Base-by-base conservation (phyloP, 2,113 vertebrate genomes). In the Tapirus terrestris region DNA sequence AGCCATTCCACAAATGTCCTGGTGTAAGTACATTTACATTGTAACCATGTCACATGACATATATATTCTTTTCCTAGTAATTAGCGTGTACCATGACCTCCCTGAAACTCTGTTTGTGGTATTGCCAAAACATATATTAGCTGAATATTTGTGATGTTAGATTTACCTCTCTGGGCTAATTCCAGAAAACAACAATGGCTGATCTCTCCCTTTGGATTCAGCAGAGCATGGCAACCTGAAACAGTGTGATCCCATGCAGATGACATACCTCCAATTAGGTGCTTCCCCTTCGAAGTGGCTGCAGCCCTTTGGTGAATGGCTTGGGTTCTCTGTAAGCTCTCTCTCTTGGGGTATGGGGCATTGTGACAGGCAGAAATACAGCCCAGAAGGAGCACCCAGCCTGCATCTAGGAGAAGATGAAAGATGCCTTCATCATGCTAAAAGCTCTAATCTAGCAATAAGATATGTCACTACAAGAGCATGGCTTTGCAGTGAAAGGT, bases 191-290 rank as follows among this genome's bases (percentile, higher is more conserved):
- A 95, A 79, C 76, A 8, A 80, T 97, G 97, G 86, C 96, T 68
- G 96, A 95, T 97, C 93, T 96, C 92, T 97, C 97, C 63, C 39
- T 98, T 98, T 97, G 97, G 98, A 98, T 98, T 99, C 97, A 97
- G 86, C 98, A 98, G 97, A 96, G 95, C 97, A 97, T 98, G 98
- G 97, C 96, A 98, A 97, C 97, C 85, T 97, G 98, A 98, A 98
- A 98, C 96, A 98, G 97, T 98, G 97, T 98, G 97, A 98, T 98
- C 97, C 97, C 92, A 97, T 98, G 97, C 97, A 98, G 98, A 98
- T 98, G 98, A 98, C 97, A 98, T 98, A 96, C 92, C 98, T 98
- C 97, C 97, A 98, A 97, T 98, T 98, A 98, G 98, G 96, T 97
- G 98, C 98, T 98, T 98, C 97, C 92, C 96, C 98, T 98, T 98